Evolutionary conservation across 2,113 vertebrate genomes (phyloP).

Genomic region (Melanostigma gelatinosum): DNA sequence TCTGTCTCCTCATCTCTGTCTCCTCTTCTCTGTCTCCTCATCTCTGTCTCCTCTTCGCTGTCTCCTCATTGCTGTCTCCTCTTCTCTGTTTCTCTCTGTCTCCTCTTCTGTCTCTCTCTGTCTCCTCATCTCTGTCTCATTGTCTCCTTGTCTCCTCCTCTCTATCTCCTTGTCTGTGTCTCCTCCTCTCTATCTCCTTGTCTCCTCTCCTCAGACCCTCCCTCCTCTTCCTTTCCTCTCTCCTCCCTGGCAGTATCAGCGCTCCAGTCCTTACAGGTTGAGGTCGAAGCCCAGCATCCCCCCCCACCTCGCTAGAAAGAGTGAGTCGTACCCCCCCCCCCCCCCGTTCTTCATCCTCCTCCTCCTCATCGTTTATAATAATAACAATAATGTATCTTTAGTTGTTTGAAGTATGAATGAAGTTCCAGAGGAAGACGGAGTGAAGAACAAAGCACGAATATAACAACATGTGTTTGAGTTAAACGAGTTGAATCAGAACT

Average conservation of each 20-base stretch:
- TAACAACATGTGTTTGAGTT: too few species aligned
- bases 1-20: not conserved
- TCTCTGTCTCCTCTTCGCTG: not conserved
- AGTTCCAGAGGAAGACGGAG: too few species aligned
- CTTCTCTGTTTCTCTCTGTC: not conserved
- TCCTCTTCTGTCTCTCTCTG: not conserved
- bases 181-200: not conserved
- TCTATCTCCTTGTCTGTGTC: conserved; percentile 24
- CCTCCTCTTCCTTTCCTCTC: conserved; percentile 72
- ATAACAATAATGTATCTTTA: too few species aligned
- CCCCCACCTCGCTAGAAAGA: conserved; percentile 63
- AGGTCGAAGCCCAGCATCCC: conserved; percentile 68
- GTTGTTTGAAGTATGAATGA: too few species aligned
- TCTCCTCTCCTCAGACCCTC: conserved; percentile 53
- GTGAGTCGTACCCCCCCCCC: conserved; percentile 58
- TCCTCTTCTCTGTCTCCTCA: not conserved
- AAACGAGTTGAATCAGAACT: too few species aligned
- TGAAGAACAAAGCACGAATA: too few species aligned
- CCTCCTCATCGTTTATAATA: not conserved
- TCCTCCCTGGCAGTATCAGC: conserved; percentile 80
- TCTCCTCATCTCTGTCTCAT: not conserved
- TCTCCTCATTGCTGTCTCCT: not conserved
- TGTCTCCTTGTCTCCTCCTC: not conserved
- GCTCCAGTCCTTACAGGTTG: conserved; percentile 73
- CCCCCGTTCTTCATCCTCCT: not conserved